Base-by-base conservation (phyloP, 2,113 vertebrate species). In the Pteronura brasiliensis region DNA sequence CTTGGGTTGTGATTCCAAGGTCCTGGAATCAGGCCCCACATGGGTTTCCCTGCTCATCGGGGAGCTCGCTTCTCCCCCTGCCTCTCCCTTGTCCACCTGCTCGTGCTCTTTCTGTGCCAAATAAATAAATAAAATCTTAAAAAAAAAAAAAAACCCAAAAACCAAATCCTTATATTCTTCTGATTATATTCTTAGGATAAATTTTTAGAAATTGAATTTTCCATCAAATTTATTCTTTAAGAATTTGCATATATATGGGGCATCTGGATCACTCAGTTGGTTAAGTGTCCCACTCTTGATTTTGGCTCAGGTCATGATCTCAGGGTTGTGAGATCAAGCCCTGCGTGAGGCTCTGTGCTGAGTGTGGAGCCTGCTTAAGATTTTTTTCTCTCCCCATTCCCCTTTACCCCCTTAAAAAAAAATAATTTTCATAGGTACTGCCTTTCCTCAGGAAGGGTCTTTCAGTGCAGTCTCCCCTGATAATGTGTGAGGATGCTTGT, bases 201-300 rank as follows among this genome's bases (percentile, higher is more conserved):
- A 89, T 71, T 96, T 95, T 7, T 88, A 47, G 76, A 93, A 91
- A 67, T 82, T 11, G 29, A 90, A 88, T 90, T 92, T 92, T 94
- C 36, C 15, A 61, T 88, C 63, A 52, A 6, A 31, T 47, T 94
- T 89, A 59, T 87, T 91, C 72, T 76, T 80, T 88, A 63, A 93
- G 91, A 86, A 67, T 86, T 49, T 88, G 74, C 18, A n/a, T 39
- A 14, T 31, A 5, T 63, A 11, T 80, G 42, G 42, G 42, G 42
- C 7, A 27, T 3, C 27, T 18, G 42, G 14, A 14, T 77, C 27
- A 44, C 42, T 77, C 15, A 47, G 42, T 47, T 1, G 4, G 74
- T 31, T 77, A 77, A 77, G 7, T 14, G 4, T 77, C 8, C 0
- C 0, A 36, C 17, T 69, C 7, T 47, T 77, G 42, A 76, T 44